A percentile compares a stretch with the other conserved stretches of the same genome.
These are phyloP conservation scores for Spea hammondii DNA, from an alignment of 2,797 vertebrate species.

Conservation along the genomic window DNA sequence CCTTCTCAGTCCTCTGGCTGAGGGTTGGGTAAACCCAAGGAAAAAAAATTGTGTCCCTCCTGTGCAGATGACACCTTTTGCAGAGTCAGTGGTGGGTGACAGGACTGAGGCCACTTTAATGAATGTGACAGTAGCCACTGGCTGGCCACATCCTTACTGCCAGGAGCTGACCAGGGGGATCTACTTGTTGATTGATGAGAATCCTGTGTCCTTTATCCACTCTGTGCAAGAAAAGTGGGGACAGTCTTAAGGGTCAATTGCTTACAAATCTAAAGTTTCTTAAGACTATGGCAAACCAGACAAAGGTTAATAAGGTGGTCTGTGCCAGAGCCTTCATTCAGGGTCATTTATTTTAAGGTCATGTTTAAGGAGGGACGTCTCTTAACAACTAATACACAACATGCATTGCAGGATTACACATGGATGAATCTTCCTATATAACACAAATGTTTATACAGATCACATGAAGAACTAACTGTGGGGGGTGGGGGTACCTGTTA, in stretches of 20 bases:
- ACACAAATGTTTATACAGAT: no score
- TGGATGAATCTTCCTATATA: no score
- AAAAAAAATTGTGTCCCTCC: neutral
- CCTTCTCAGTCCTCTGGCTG: no score
- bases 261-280: conserved; percentile 49
- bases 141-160: conserved; percentile 52
- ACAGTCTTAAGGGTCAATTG: conserved; percentile 60
- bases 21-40: no score
- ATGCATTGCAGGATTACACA: no score
- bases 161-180: conserved; percentile 41
- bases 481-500: no score
- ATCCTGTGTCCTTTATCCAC: conserved; percentile 52
- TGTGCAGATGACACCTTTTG: conserved; percentile 15
- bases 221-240: conserved; percentile 52
- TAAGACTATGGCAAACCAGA: conserved; percentile 1
- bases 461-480: no score
- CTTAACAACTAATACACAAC: neutral
- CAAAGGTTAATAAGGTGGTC: conserved; percentile 30
- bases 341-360: conserved; percentile 5
- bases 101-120: conserved; percentile 46
- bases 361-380: neutral
- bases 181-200: conserved; percentile 63
- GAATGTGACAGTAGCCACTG: conserved; percentile 54
- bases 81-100: neutral
- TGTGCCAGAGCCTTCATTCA: conserved; percentile 6